Percentiles rank a stretch among this genome's conserved stretches.
Conservation (phyloP, 1,140 invertebrate genomes). For the Manduca sexta region DNA sequence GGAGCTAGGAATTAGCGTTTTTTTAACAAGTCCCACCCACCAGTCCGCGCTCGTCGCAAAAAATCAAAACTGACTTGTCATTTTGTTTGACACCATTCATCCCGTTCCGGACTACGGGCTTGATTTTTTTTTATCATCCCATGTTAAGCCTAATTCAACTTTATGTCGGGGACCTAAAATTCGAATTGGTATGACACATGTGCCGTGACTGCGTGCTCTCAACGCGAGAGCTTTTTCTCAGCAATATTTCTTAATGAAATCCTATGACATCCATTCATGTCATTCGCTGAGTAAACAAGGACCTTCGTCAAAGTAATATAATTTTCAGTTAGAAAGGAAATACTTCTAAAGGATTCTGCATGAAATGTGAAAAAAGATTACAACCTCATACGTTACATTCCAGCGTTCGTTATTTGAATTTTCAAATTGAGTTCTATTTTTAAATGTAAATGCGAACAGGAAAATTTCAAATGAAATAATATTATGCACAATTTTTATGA, state of each 20-base stretch:
- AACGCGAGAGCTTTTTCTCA: constrained; percentile 37
- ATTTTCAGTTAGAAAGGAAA: constrained; percentile 20
- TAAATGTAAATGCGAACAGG: no score
- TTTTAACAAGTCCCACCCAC: not conserved
- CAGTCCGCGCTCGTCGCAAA: constrained; percentile 37
- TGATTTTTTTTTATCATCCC: constrained; percentile 30
- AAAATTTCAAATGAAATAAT: no score
- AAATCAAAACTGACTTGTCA: constrained; percentile 62
- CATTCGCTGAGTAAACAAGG: constrained; percentile 62
- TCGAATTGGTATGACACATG: constrained; percentile 1
- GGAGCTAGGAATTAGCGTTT: not conserved
- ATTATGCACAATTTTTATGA: no score
- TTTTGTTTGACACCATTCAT: constrained; percentile 71
- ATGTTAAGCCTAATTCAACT: not conserved
- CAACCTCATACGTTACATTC: no score
- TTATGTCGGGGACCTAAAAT: constrained; percentile 10
- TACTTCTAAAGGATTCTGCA: constrained; percentile 10
- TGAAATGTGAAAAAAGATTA: no score
- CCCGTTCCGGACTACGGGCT: constrained; percentile 47
- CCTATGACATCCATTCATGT: constrained; percentile 61
- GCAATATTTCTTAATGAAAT: constrained; percentile 63
- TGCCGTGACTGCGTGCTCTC: constrained; percentile 7
- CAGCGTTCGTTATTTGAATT: no score
- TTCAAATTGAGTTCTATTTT: no score
- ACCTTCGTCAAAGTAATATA: constrained; percentile 45